Conservation (phyloP, 2,888 invertebrate genomes). For the Bombylius major region DNA sequence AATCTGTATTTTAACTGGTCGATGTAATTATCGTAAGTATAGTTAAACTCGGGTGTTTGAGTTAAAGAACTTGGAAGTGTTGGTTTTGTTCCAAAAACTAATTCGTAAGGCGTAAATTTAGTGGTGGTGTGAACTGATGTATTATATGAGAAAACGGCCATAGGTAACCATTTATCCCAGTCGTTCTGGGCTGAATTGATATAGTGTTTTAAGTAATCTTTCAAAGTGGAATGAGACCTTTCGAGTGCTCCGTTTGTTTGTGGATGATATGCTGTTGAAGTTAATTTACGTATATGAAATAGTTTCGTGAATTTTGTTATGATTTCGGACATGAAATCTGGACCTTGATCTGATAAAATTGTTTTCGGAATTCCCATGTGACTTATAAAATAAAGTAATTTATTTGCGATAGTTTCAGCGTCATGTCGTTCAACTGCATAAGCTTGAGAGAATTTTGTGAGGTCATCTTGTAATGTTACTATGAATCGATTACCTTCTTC, state of each 20-base stretch:
- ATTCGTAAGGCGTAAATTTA: slow-evolving; percentile 25
- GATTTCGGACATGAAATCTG: slow-evolving; percentile 25
- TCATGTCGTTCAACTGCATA: slow-evolving; percentile 20
- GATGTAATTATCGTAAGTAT: slow-evolving; percentile 18
- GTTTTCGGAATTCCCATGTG: slow-evolving; percentile 22
- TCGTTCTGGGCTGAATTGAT: slow-evolving; percentile 20
- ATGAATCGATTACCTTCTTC: slow-evolving; percentile 19
- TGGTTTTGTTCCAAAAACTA: slow-evolving; percentile 26
- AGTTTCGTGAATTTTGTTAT: slow-evolving; percentile 23
- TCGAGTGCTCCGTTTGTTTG: slow-evolving; percentile 25
- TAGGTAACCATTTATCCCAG: slow-evolving; percentile 23
- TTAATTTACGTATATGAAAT: slow-evolving; percentile 22
- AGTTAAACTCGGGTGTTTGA: slow-evolving; percentile 8
- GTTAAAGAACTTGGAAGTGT: slow-evolving; percentile 19
- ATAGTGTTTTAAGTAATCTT: slow-evolving; percentile 23
- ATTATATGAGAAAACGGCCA: slow-evolving; percentile 25
- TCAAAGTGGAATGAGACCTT: slow-evolving; percentile 21
- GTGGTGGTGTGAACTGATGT: slow-evolving; percentile 23
- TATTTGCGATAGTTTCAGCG: slow-evolving; percentile 22
- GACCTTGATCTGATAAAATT: slow-evolving; percentile 29
- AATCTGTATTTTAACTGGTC: slow-evolving; percentile 19
- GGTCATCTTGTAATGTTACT: slow-evolving; percentile 20
- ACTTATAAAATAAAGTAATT: slow-evolving; percentile 22
- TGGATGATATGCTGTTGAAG: slow-evolving; percentile 22
- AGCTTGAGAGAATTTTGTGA: slow-evolving; percentile 21